Base-by-base conservation (phyloP, 2,888 invertebrate species). In the Brenthis daphne region DNA sequence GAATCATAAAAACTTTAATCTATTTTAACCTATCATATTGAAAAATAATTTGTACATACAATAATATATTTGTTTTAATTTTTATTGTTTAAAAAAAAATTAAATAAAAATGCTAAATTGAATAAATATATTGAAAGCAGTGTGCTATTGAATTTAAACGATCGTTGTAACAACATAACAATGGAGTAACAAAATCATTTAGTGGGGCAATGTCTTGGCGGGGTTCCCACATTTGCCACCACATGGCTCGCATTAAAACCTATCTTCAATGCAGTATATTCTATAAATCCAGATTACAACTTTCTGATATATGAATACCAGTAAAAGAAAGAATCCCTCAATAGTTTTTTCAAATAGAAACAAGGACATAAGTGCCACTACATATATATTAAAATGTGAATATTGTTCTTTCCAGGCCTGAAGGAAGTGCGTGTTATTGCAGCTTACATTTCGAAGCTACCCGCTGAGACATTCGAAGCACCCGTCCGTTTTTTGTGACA, bases 361-460 rank as follows among this genome's bases (percentile, higher is more conserved):
- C 77, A 85, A 84, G 77, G 51, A 29, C 80, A 71, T 80, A 88
- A 82, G 83, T 85, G 81, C 81, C 81, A 83, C 76, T 82, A 20
- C 20, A 20, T 20, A 79, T 71, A 77, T 55, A 85, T 76, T 80
- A 75, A 71, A 77, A 73, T 50, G 69, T 77, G 81, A 82, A 73
- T 77, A 77, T 81, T 80, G 82, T 85, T 81, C 85, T 84, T 82
- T 82, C 82, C 72, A 73, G 83, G 77, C 75, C 71, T 78, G 78
- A 82, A 92, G 92, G 92, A 92, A 92, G 90, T 90, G 88, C 88
- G 86, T 92, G 91, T 92, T 92, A 86, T 92, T 91, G 90, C 92
- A 92, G 92, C 92, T 92, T 91, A 91, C 82, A 87, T 85, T 88
- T 87, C 83, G 84, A 82, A 86, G 87, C 85, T 88, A 90, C 92